These are phyloP conservation scores for Apistogramma diplotaenia DNA, from an alignment of 2,113 vertebrate genomes.

Conservation along the genomic window DNA sequence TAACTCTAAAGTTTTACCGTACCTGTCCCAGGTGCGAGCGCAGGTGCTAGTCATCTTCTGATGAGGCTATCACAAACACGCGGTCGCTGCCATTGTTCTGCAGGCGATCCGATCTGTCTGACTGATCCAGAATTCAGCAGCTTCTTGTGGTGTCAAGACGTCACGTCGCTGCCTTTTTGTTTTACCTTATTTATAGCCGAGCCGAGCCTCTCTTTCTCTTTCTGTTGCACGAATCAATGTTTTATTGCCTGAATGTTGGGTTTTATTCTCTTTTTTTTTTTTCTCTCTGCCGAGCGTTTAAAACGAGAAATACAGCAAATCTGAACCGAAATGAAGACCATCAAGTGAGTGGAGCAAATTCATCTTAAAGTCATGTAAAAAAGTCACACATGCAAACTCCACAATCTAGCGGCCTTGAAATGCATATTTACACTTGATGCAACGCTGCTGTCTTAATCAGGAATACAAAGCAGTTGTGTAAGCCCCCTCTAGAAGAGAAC, in stretches of 20 bases:
- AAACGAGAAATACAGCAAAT: background rate
- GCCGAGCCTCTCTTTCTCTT: background rate
- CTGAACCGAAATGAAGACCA: background rate
- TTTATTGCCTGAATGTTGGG: background rate
- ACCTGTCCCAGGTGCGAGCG: background rate
- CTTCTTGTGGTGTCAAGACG: background rate
- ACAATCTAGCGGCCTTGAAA: background rate
- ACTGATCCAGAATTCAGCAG: slow-evolving; percentile 10
- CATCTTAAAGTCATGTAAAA: background rate
- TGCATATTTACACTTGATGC: slow-evolving; percentile 25
- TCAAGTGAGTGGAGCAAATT: background rate
- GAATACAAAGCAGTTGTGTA: slow-evolving; percentile 52
- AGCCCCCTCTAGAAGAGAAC: slow-evolving; percentile 41
- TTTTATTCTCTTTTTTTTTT: background rate
- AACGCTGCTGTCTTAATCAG: slow-evolving; percentile 28
- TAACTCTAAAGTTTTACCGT: background rate
- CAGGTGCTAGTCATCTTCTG: slow-evolving; percentile 12
- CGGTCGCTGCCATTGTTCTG: background rate
- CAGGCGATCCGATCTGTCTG: slow-evolving; percentile 6
- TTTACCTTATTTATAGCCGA: background rate
- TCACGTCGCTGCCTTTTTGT: background rate
- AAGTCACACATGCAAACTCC: background rate
- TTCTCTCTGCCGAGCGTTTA: background rate
- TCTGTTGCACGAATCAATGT: background rate
- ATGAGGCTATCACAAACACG: slow-evolving; percentile 2